Base-by-base conservation (phyloP, 2,113 vertebrate genomes). In the Anolis sagrei region DNA sequence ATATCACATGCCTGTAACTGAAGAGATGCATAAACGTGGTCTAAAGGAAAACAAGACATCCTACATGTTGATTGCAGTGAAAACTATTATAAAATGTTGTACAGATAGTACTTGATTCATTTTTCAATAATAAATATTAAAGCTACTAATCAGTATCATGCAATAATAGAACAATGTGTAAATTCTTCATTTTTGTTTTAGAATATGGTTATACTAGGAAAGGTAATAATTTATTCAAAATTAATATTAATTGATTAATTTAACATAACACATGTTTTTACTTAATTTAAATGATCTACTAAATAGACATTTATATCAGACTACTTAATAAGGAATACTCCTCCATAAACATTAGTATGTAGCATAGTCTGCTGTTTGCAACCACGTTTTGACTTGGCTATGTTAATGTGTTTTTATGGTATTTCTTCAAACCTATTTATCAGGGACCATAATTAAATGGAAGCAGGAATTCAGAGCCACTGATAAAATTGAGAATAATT, bases 251-350 rank as follows among this genome's bases (percentile, higher is more conserved):
- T 44, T 44, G n/a, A n/a, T n/a, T n/a, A n/a, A n/a, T n/a, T n/a
- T n/a, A 44, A 39, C 81, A 51, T 70, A 93, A 91, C 77, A 78
- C 85, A 86, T 94, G 82, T 83, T 91, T 95, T 91, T 34, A 2
- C 77, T 88, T 76, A 91, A 92, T 94, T 91, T 91, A 86, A 94
- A 82, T 94, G 92, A 94, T 80, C 90, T 90, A 88, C 76, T 93
- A 80, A 77, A 84, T 92, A 86, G 76, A 44, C 85, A 29, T 92
- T 90, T 85, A 91, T 90, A 79, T 83, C 90, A 93, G 81, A 90
- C 86, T 44, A 44, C 39, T 44, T 92, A 89, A 92, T 68, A 88
- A 87, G 87, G 74, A 81, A 87, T 69, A 90, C 86, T 87, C 76
- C 74, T 78, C 76, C 54, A 91, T 91, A 89, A 93, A 89, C 91